Conservation (phyloP, 2,888 invertebrate genomes). For the Sericinus montela region DNA sequence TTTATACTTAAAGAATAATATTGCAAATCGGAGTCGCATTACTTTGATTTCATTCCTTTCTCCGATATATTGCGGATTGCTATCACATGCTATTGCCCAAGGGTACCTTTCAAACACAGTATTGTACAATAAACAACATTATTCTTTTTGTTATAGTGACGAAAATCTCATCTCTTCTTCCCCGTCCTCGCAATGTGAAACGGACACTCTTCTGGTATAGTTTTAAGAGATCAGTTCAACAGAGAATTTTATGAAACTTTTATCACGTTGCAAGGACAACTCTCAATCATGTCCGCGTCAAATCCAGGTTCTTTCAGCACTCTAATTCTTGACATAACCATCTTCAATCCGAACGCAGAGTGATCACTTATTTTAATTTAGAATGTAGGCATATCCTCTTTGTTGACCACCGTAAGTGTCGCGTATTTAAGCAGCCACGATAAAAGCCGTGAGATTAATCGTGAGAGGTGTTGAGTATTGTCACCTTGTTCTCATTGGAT, state of each 20-base stretch:
- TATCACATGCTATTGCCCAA: conserved; percentile 10
- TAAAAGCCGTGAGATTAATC: conserved; percentile 25
- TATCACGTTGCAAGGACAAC: no score
- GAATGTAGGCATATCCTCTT: no score
- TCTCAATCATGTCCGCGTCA: background rate
- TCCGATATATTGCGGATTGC: background rate
- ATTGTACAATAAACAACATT: no score
- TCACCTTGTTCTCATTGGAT: conserved; percentile 65
- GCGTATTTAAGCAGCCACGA: background rate
- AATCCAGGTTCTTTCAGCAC: background rate
- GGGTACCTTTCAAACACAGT: conserved; percentile 4
- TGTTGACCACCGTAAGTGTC: no score
- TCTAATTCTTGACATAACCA: background rate
- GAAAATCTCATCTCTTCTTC: no score
- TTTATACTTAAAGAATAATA: conserved; percentile 70
- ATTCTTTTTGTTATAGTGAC: no score
- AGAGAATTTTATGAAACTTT: background rate
- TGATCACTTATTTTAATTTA: conserved; percentile 1
- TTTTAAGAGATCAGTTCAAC: background rate
- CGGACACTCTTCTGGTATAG: background rate
- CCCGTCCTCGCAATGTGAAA: background rate
- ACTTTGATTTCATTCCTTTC: background rate
- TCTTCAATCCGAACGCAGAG: background rate
- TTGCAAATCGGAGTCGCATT: conserved; percentile 54
- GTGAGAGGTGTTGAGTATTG: conserved; percentile 58